These are phyloP conservation scores for Theristicus caerulescens DNA, from an alignment of 2,113 vertebrate genomes.

Conservation along the genomic window DNA sequence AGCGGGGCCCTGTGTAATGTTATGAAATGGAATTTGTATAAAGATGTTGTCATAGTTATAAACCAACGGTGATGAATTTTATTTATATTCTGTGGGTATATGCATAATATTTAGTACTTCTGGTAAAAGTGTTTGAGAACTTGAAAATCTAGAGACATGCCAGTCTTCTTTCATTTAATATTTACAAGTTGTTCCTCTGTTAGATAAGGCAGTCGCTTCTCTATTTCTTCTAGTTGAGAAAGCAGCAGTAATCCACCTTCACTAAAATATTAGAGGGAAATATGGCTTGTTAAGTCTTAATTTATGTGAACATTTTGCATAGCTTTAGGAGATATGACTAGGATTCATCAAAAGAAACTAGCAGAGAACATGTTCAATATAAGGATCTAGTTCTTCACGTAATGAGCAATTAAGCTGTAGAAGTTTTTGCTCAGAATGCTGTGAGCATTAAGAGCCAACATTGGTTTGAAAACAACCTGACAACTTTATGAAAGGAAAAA, in stretches of 20 bases:
- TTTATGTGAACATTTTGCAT: background rate
- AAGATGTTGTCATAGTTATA: background rate
- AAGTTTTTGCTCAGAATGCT: background rate
- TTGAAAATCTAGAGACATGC: background rate
- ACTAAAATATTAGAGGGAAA: background rate
- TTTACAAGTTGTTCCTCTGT: background rate
- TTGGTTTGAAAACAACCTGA: background rate
- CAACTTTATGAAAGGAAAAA: background rate
- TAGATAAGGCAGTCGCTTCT: background rate
- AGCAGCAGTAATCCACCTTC: background rate
- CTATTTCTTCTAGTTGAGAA: background rate
- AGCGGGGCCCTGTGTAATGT: background rate
- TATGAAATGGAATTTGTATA: background rate
- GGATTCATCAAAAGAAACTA: slow-evolving; percentile 31
- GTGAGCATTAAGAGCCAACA: background rate
- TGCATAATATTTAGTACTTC: background rate
- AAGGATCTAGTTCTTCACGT: background rate
- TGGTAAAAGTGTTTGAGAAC: background rate
- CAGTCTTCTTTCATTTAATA: background rate
- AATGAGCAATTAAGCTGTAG: slow-evolving; percentile 19
- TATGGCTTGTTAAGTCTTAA: background rate
- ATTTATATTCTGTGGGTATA: background rate
- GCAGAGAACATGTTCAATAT: background rate
- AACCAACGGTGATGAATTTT: background rate
- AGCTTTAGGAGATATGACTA: background rate